Conservation (phyloP, 2,797 vertebrate species). For the Uromys caudimaculatus region DNA sequence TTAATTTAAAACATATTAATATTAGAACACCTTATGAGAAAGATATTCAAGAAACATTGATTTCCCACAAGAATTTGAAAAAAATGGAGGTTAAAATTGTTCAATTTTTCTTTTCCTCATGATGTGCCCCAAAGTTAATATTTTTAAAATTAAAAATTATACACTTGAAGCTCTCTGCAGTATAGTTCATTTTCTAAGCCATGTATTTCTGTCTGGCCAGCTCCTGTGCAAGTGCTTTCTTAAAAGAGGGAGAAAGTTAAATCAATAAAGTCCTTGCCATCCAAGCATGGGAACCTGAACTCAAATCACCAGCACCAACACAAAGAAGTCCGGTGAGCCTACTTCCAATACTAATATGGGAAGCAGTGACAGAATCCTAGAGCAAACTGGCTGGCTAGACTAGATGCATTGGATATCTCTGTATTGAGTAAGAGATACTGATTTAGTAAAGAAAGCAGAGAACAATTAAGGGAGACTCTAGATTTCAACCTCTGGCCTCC, state of each 20-base stretch:
- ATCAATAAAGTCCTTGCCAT: not conserved
- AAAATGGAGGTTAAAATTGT: not conserved
- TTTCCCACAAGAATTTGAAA: not conserved
- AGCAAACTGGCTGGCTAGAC: too few relatives aligned
- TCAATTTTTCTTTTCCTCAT: not conserved
- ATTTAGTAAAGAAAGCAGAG: not conserved
- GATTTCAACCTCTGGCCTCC: not conserved
- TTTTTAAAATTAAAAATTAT: not conserved
- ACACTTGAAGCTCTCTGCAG: not conserved
- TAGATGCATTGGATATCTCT: not conserved
- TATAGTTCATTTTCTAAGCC: too few relatives aligned
- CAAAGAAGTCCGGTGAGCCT: not conserved
- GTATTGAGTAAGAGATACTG: not conserved
- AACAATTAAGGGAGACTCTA: not conserved
- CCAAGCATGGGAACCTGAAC: not conserved
- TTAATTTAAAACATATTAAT: not conserved
- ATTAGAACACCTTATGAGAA: not conserved
- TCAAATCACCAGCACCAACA: not conserved
- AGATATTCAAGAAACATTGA: constrained; percentile 13
- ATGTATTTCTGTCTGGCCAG: too few relatives aligned
- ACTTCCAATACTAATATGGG: not conserved
- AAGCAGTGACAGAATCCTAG: not conserved
- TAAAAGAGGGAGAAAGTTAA: not conserved
- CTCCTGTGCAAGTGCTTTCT: not conserved
- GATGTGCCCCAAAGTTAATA: not conserved